These are phyloP conservation scores for Melikaiella ostensackeni DNA, from an alignment of 2,888 invertebrate species.

Conservation along the genomic window DNA sequence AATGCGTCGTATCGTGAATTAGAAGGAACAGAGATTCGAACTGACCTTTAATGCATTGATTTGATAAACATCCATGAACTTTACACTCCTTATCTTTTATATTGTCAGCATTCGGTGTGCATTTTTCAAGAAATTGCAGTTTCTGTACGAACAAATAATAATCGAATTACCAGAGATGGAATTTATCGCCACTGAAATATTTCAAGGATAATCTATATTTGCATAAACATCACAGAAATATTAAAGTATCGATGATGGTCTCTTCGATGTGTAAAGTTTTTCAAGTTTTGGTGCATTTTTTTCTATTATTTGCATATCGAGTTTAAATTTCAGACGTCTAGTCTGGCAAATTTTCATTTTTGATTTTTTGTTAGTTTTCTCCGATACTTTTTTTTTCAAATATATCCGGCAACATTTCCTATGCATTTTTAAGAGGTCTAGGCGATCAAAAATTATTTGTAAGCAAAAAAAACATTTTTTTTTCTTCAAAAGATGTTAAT, in stretches of 20 bases:
- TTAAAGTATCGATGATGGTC: background rate
- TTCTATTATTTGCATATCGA: too few species aligned
- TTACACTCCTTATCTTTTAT: conserved; percentile 13
- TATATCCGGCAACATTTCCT: too few species aligned
- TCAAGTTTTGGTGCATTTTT: background rate
- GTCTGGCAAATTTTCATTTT: too few species aligned
- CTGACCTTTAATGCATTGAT: conserved; percentile 42
- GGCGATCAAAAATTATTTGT: too few species aligned
- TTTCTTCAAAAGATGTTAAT: too few species aligned
- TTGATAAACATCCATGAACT: conserved; percentile 40
- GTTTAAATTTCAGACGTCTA: too few species aligned
- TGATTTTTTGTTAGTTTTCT: too few species aligned
- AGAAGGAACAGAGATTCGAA: background rate
- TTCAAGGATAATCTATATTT: conserved; percentile 14
- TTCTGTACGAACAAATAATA: background rate
- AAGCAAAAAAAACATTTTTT: too few species aligned
- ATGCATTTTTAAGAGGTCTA: too few species aligned
- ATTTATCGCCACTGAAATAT: conserved; percentile 10
- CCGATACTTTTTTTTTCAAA: too few species aligned
- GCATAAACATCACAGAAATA: background rate
- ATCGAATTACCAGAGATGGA: background rate
- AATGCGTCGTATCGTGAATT: background rate
- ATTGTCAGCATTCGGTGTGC: background rate
- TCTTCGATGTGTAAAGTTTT: background rate
- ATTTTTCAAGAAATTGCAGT: background rate